These are phyloP conservation scores for Bombus picipes DNA, from an alignment of 1,140 invertebrate genomes.

Conservation along the genomic window DNA sequence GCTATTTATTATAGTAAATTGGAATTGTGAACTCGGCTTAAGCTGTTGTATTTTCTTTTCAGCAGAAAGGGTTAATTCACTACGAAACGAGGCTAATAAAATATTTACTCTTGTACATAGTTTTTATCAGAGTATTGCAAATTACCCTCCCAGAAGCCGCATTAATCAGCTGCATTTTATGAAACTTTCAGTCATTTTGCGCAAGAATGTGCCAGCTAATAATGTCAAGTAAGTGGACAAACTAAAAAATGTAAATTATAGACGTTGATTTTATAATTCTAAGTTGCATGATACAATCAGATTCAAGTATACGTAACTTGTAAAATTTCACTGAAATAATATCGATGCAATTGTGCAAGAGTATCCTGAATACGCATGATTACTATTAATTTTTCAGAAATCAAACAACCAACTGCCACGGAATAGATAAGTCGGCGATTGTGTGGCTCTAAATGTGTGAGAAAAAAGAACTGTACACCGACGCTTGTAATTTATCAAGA, in stretches of 20 bases:
- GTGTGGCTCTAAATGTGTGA: background rate
- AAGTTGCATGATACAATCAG: background rate
- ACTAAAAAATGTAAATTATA: background rate
- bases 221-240: background rate
- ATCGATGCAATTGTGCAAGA: background rate
- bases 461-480: background rate
- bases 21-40: background rate
- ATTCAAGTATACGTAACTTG: too few species aligned
- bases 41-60: background rate
- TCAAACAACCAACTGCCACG: background rate
- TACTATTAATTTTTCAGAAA: background rate
- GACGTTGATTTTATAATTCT: background rate
- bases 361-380: background rate
- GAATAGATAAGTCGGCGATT: background rate
- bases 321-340: background rate
- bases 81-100: background rate
- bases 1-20: background rate
- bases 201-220: background rate
- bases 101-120: background rate
- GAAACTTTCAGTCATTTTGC: background rate
- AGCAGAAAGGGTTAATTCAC: background rate
- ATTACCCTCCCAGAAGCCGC: background rate
- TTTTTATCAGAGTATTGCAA: background rate
- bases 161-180: background rate
- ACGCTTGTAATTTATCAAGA: background rate